A percentile compares a stretch with the other conserved stretches of the same genome.
Evolutionary conservation across 2,113 vertebrate genomes (phyloP).

Genomic region (Eptesicus fuscus): DNA sequence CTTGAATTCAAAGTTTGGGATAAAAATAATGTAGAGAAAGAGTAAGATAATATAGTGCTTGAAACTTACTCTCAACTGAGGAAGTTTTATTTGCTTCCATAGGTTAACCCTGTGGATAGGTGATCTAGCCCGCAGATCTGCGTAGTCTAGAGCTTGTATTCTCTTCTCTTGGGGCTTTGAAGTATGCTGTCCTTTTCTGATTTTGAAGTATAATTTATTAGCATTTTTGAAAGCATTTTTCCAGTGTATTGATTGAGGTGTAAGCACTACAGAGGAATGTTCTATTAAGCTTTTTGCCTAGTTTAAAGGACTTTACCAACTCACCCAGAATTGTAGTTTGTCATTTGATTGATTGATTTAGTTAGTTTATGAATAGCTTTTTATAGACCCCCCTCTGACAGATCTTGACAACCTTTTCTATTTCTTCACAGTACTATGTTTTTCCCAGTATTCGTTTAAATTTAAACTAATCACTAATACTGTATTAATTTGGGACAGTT

Average conservation of each 20-base stretch:
- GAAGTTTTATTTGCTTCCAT: not conserved
- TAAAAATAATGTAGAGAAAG: not conserved
- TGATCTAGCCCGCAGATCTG: not conserved
- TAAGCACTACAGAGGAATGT: not conserved
- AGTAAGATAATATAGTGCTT: not conserved
- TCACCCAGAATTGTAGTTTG: not conserved
- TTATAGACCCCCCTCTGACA: not conserved
- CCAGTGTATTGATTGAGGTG: not conserved
- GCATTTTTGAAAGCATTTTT: not conserved
- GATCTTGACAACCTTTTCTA: not conserved
- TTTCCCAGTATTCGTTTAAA: not conserved
- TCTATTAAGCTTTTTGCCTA: not conserved
- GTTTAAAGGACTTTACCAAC: not conserved
- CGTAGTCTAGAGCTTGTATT: not conserved
- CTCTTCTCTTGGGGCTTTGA: not conserved
- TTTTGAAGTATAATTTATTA: constrained; percentile 2
- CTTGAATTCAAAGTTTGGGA: not conserved
- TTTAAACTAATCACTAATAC: not conserved
- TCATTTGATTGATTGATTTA: not conserved
- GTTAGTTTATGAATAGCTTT: constrained; percentile 21
- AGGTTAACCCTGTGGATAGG: not conserved
- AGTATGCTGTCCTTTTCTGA: not conserved
- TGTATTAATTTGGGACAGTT: constrained; percentile 11
- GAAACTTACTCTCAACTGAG: not conserved
- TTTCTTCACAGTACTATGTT: not conserved